A percentile compares a stretch with the other conserved stretches of the same genome.
Conservation (phyloP, 1,140 invertebrate species). For the Drosophila mayri region DNA sequence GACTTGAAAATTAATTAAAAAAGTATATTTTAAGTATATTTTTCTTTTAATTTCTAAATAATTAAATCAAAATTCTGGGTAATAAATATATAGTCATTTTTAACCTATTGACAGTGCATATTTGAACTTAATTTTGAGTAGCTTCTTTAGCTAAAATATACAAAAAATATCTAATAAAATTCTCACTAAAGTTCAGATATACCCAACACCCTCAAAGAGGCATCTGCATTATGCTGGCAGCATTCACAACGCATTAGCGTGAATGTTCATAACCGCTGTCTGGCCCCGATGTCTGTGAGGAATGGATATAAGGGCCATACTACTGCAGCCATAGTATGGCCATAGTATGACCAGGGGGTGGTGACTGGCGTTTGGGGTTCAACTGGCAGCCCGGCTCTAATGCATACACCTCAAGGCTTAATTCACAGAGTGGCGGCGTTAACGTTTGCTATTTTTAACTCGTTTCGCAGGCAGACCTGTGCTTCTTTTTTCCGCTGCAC, state of each 20-base stretch:
- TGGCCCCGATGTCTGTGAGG: conserved; percentile 27
- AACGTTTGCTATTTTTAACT: conserved; percentile 79
- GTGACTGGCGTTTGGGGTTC: conserved; percentile 31
- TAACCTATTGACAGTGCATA: too few species aligned
- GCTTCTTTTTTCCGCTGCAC: conserved; percentile 23
- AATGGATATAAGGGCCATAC: conserved; percentile 13
- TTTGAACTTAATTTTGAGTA: too few species aligned
- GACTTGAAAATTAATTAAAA: too few species aligned
- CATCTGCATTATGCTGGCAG: conserved; percentile 57
- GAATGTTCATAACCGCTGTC: conserved; percentile 77
- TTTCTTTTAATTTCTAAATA: too few species aligned
- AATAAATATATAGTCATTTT: too few species aligned
- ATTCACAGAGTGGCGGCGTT: conserved; percentile 60
- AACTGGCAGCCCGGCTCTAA: conserved; percentile 65
- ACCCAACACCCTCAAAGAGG: conserved; percentile 1
- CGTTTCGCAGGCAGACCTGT: conserved; percentile 67
- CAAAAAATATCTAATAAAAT: too few species aligned
- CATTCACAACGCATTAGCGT: conserved; percentile 79
- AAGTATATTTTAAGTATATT: too few species aligned
- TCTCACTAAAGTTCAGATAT: background rate
- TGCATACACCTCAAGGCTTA: conserved; percentile 74
- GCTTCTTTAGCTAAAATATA: too few species aligned
- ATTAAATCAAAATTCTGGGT: too few species aligned
- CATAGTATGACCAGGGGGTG: too few species aligned
- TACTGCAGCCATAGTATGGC: conserved; percentile 1